phyloP scores from a whole-genome alignment of 2,113 vertebrate genomes.

The Dromas ardeola region DNA sequence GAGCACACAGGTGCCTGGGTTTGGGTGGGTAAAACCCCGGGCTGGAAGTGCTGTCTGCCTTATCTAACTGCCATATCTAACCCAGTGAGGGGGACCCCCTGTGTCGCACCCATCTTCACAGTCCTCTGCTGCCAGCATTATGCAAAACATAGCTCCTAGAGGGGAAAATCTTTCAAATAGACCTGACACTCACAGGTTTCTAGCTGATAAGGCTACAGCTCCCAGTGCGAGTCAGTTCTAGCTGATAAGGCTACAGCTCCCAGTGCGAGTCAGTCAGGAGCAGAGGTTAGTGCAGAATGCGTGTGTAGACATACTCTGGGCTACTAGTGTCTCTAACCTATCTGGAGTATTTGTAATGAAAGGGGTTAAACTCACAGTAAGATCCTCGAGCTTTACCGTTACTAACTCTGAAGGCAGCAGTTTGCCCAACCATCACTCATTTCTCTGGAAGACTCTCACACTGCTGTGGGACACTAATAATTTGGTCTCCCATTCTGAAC shows the following conservation, averaged over 20 bases:
- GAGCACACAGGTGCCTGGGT: not conserved
- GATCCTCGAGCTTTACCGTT: not conserved
- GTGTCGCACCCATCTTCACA: fast-evolving
- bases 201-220: not conserved
- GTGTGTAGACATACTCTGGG: fast-evolving
- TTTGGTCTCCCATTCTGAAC: not conserved
- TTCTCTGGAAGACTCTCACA: not conserved
- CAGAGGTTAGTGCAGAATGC: not conserved
- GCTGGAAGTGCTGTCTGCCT: not conserved
- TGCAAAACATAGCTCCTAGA: fast-evolving
- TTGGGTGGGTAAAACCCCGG: not conserved
- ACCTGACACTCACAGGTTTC: not conserved
- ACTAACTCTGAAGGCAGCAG: not conserved
- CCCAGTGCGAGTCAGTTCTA: not conserved
- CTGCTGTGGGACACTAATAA: not conserved
- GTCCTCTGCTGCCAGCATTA: not conserved
- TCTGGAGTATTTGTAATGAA: not conserved
- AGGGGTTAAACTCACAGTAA: not conserved
- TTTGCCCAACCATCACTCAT: not conserved
- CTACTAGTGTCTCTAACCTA: not conserved
- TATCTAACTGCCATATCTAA: not conserved
- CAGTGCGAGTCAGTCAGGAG: not conserved
- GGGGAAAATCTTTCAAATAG: not conserved
- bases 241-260: not conserved
- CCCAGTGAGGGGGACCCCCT: fast-evolving